Percentiles rank a stretch among this genome's conserved stretches.
Conservation (phyloP, 1,140 invertebrate genomes). For the Nasonia vitripennis region DNA sequence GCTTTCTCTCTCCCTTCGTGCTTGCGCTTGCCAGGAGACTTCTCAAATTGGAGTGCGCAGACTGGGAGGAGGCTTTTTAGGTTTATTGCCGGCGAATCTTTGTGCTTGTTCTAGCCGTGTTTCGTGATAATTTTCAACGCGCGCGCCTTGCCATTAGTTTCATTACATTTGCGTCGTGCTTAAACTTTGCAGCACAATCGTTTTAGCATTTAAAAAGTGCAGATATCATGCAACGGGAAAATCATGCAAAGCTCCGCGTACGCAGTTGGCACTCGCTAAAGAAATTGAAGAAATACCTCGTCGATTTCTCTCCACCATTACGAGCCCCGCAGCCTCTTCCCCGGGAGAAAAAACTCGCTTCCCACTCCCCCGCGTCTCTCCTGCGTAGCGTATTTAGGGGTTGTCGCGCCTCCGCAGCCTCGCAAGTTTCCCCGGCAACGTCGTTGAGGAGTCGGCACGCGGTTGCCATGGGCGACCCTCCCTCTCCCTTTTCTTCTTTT, state of each 20-base stretch:
- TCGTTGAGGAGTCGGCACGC: slow-evolving; percentile 13
- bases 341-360: slow-evolving; percentile 13
- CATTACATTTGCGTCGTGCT: slow-evolving; percentile 53
- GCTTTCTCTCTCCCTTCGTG: background rate
- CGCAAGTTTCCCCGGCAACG: slow-evolving; percentile 42
- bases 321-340: background rate
- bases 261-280: slow-evolving; percentile 42
- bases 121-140: background rate
- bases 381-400: slow-evolving; percentile 17
- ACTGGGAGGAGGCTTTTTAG: background rate
- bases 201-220: too few relatives aligned
- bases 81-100: background rate
- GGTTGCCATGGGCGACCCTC: slow-evolving; percentile 48
- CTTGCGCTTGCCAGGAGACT: background rate
- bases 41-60: background rate
- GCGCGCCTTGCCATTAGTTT: too few relatives aligned
- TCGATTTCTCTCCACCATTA: slow-evolving; percentile 22
- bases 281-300: slow-evolving; percentile 34
- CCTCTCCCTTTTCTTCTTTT: background rate
- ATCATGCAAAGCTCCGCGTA: too few relatives aligned
- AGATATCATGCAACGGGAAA: too few relatives aligned
- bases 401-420: slow-evolving; percentile 8
- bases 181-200: too few relatives aligned
- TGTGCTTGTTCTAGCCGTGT: background rate
- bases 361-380: slow-evolving; percentile 10